phyloP scores from a whole-genome alignment of 2,797 vertebrate species.

The Anniella stebbinsi region DNA sequence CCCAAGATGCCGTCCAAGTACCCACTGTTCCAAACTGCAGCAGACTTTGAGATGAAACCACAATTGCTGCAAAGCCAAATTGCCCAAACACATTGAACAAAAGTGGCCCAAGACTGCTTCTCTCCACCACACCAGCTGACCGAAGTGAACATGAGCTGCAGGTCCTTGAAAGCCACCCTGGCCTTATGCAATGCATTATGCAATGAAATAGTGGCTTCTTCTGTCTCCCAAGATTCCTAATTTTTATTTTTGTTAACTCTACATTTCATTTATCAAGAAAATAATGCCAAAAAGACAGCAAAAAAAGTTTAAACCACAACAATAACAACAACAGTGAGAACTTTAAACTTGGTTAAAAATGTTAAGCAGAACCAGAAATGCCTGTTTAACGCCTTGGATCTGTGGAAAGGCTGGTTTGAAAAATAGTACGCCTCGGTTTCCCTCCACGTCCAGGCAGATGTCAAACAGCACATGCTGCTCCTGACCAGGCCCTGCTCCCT shows the following conservation, averaged over 20 bases:
- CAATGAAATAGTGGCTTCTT: background rate
- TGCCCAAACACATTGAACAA: background rate
- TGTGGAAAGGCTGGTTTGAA: background rate
- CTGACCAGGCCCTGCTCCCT: background rate
- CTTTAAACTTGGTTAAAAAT: background rate
- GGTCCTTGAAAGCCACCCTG: background rate
- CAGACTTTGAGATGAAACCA: background rate
- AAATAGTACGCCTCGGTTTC: background rate
- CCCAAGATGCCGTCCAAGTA: background rate
- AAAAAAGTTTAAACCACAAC: background rate
- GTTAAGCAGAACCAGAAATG: constrained; percentile 24
- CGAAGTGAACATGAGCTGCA: background rate
- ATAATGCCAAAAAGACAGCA: background rate
- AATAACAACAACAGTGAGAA: background rate
- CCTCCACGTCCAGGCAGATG: background rate
- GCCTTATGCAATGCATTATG: background rate
- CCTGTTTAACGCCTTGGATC: background rate
- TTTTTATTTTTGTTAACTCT: background rate
- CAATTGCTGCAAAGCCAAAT: background rate
- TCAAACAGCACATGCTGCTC: background rate
- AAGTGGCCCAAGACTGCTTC: background rate
- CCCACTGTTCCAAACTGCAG: too few relatives aligned
- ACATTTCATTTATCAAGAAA: background rate
- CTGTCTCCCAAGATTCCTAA: background rate
- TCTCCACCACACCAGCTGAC: too few relatives aligned